Base-by-base conservation (phyloP, 2,113 vertebrate genomes). In the Sapayoa aenigma region DNA sequence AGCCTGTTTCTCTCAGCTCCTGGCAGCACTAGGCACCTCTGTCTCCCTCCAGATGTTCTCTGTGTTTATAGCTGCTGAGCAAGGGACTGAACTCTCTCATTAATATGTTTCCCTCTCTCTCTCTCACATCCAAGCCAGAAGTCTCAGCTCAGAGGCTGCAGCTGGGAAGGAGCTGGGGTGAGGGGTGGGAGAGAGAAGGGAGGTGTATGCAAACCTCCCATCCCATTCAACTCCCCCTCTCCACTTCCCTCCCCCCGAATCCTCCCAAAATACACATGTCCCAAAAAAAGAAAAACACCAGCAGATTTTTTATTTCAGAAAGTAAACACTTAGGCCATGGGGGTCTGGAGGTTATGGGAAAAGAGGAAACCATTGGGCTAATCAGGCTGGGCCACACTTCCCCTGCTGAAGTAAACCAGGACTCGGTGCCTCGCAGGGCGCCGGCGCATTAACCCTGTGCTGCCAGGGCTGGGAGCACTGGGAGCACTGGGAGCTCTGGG, bases 341-440 rank as follows among this genome's bases (percentile, higher is more conserved):
- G 99, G 99, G 99, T 99, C 99, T 98, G 98, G 98, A 99, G 99
- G 99, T 99, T 99, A 99, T 99, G 99, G 99, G 99, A 99, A 99
- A 99, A 98, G 98, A 99, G 99, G 99, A 99, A 99, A 98, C 98
- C 98, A 98, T 98, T 98, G 98, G 99, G 98, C 98, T 99, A 99
- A 99, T 99, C 99, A 99, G 99, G 97, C 98, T 97, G 80, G 97
- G 93, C 97, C 99, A 99, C 99, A 99, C 99, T 99, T 99, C 99
- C 99, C 98, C 98, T 97, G 97, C 99, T 98, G 98, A 98, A 98
- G 98, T 98, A 98, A 98, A 98, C 95, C 98, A 98, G 98, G 98
- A 98, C 98, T 97, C 97, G 89, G 97, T 95, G 97, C 97, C 94
- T 95, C 42, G 39, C 95, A 68, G 96, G 94, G 87, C 89, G 73